Evolutionary conservation across 2,113 vertebrate species (phyloP).

Genomic region (Verasper variegatus): DNA sequence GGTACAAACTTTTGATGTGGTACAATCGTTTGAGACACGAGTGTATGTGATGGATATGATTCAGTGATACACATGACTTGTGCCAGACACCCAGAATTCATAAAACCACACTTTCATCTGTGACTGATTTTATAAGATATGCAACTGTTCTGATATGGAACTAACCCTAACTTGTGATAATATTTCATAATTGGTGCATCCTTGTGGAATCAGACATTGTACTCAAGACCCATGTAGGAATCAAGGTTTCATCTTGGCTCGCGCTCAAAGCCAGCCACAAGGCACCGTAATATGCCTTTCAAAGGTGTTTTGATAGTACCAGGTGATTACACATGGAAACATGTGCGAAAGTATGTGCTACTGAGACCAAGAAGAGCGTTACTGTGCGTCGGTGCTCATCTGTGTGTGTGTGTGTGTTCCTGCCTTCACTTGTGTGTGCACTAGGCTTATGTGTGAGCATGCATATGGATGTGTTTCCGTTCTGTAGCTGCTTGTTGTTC

Average conservation of each 20-base stretch:
- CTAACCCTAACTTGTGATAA: no score
- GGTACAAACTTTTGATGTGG: not conserved
- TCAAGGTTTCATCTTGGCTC: conserved; percentile 46
- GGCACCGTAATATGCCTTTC: conserved; percentile 47
- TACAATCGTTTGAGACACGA: not conserved
- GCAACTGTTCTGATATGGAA: conserved; percentile 37
- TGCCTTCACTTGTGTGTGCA: conserved; percentile 36
- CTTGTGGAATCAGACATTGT: conserved; percentile 39
- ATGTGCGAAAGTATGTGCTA: conserved; percentile 53
- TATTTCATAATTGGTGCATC: conserved; percentile 33
- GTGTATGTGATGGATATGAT: conserved; percentile 4
- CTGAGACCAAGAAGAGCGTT: conserved; percentile 21
- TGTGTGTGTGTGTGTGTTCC: conserved; percentile 50
- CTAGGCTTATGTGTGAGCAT: conserved; percentile 50
- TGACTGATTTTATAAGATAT: conserved; percentile 35
- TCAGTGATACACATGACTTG: conserved; percentile 21
- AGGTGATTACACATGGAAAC: conserved; percentile 56
- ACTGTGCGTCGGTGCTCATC: conserved; percentile 33
- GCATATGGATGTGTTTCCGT: conserved; percentile 65
- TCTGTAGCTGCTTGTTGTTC: conserved; percentile 65
- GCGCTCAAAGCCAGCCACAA: conserved; percentile 35
- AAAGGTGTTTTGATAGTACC: conserved; percentile 57
- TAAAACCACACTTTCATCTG: conserved; percentile 34
- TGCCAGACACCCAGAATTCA: conserved; percentile 10
- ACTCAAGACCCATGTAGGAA: conserved; percentile 33